Percentiles rank a stretch among this genome's conserved stretches.
Evolutionary conservation across 2,113 vertebrate genomes (phyloP).

Genomic region (Alexandromys fortis): DNA sequence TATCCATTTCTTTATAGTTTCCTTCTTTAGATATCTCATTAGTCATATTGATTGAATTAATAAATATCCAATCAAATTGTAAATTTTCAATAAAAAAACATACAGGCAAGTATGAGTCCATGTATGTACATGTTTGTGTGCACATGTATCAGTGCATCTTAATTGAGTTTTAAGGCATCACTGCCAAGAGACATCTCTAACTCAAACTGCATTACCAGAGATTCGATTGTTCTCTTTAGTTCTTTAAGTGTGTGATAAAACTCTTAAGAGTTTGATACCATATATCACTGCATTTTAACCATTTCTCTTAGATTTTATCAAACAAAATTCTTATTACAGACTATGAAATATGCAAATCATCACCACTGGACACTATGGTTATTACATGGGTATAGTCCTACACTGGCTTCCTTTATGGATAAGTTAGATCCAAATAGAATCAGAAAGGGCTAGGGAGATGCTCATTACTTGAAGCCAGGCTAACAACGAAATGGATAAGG

Average conservation of each 20-base stretch:
- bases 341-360: neutral
- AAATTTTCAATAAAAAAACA: neutral
- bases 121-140: neutral
- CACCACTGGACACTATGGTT: neutral
- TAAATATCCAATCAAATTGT: neutral
- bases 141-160: neutral
- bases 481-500: neutral
- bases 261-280: neutral
- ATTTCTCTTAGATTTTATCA: neutral
- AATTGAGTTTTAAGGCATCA: neutral
- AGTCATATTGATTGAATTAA: neutral
- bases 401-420: neutral
- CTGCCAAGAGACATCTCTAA: neutral
- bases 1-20: accelerated
- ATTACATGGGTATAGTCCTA: neutral
- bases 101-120: neutral
- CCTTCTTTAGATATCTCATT: neutral
- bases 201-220: neutral
- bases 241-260: neutral
- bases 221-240: neutral
- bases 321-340: neutral
- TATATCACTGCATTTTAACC: neutral
- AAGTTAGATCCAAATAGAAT: neutral
- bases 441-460: neutral
- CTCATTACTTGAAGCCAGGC: neutral